Base-by-base conservation (phyloP, 2,797 vertebrate species). In the Gorsachius magnificus region DNA sequence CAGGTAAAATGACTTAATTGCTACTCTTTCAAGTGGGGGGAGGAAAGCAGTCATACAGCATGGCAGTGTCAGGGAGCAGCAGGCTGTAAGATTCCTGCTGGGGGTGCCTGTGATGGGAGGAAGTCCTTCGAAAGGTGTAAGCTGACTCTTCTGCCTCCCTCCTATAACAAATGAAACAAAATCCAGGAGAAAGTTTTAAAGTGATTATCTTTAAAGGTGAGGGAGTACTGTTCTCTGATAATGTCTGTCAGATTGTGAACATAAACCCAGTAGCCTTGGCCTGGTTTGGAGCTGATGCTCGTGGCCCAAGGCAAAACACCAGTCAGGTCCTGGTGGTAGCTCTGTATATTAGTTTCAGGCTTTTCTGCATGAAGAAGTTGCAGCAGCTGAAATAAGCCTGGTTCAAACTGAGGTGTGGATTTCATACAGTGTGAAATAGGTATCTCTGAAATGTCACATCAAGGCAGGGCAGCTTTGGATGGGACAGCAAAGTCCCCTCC, bases 1-100 rank as follows among this genome's bases (percentile, higher is more conserved):
- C 75, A 80, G 29, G 21, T 81, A 88, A 93, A 94, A 81, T 78
- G 14, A 76, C 75, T 91, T 87, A 77, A 57, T 71, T 69, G 33
- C 50, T 71, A 0, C 11, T 75, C 16, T 60, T 87, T 85, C 57
- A 86, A 76, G 50, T 17, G 16, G 11, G 19, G 43, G 20, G 16
- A 38, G 43, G 31, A 51, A 35, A 46, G 65, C 53, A 82, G 26
- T 57, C 41, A 11, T 16, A 60, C 8, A 85, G 38, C n/a, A 28
- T 1, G 19, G 36, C 12, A 58, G 22, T 35, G 38, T 65, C 21
- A 58, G 24, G 45, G 61, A 87, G 18, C 26, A 65, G 46, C 16
- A 50, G 31, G 50, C 16, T 75, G 10, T 77, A 51, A 48, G 33
- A 45, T 51, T 87, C 29, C 58, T 83, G 31, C 61, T 94, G 72